Base-by-base conservation (phyloP, 2,888 invertebrate genomes). In the Erebia palarica region DNA sequence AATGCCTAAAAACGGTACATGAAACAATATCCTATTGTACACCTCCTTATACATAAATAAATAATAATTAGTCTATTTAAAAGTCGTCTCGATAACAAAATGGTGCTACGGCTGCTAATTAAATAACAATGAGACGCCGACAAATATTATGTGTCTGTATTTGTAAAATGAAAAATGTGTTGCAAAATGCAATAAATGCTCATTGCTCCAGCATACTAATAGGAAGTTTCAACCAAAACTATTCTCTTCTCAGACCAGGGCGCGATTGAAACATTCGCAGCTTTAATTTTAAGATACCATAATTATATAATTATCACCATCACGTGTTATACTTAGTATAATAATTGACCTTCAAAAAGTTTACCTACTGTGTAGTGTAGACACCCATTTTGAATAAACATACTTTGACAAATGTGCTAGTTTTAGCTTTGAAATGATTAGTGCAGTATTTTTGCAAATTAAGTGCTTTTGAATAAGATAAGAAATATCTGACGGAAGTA, bases 401-500 rank as follows among this genome's bases (percentile, higher is more conserved):
- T 1, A 27, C 27, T 27, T 27, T 27, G 27, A 27, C 27, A 27
- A 27, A 36, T 36, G 36, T 36, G 36, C 36, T 36, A 36, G 36
- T 36, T 36, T 36, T 49, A 49, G 14, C 49, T 14, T 49, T 5
- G 3, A 13, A 49, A 5, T 53, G 16, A 16, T 2, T 16, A 53
- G 53, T 42, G 42, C 16, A n/a, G 16, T 44, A 14, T 16, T 42
- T 60, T 42, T 42, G 2, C n/a, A 9, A 60, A 10, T 36, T 27
- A 36, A 9, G 21, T 2, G 60, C 18, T 44, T 47, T 16, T 11
- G 36, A 61, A 18, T 13, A 18, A 14, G 49, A 63, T 63, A 49
- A 21, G 14, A 8, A 10, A 49, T 63, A 63, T 63, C 63, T 47
- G 47, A 14, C 21, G 49, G 47, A 61, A 21, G 61, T 61, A 7